Evolutionary conservation across 1,140 invertebrate genomes (phyloP).

Genomic region (Spodoptera litura): DNA sequence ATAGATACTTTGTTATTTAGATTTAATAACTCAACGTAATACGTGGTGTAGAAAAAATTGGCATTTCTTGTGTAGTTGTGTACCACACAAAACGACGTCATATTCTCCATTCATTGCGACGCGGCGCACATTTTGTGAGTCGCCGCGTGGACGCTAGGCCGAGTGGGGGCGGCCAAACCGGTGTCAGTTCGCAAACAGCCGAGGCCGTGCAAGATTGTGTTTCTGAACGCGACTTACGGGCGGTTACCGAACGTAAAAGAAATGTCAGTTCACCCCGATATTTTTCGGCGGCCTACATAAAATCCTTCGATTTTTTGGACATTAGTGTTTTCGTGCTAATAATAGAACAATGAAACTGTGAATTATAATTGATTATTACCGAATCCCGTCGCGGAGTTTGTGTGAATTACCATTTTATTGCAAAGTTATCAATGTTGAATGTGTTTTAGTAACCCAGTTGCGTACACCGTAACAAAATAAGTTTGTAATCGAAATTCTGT

Average conservation of each 20-base stretch:
- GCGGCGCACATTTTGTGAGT: conserved; percentile 46
- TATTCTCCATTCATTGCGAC: conserved; percentile 51
- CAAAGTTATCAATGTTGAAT: conserved; percentile 33
- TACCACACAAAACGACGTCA: conserved; percentile 52
- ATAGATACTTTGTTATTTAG: neutral
- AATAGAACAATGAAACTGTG: conserved; percentile 16
- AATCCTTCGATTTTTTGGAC: conserved; percentile 28
- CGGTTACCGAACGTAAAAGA: conserved; percentile 58
- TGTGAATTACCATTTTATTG: conserved; percentile 33
- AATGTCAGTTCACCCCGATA: conserved; percentile 54
- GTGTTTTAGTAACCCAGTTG: conserved; percentile 34
- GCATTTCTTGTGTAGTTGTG: conserved; percentile 39
- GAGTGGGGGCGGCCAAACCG: conserved; percentile 47
- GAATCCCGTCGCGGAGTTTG: conserved; percentile 11
- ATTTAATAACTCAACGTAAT: conserved; percentile 24
- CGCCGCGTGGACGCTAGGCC: conserved; percentile 44
- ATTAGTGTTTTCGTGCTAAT: conserved; percentile 14
- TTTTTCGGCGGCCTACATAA: conserved; percentile 48
- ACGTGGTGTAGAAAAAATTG: conserved; percentile 33
- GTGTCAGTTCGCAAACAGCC: conserved; percentile 52
- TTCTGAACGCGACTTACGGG: conserved; percentile 49
- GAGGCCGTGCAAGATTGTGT: conserved; percentile 50
- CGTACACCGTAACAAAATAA: conserved; percentile 29
- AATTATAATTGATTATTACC: conserved; percentile 22
- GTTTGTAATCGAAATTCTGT: conserved; percentile 13